Base-by-base conservation (phyloP, 1,140 invertebrate species). In the Drosophila trapezifrons region DNA sequence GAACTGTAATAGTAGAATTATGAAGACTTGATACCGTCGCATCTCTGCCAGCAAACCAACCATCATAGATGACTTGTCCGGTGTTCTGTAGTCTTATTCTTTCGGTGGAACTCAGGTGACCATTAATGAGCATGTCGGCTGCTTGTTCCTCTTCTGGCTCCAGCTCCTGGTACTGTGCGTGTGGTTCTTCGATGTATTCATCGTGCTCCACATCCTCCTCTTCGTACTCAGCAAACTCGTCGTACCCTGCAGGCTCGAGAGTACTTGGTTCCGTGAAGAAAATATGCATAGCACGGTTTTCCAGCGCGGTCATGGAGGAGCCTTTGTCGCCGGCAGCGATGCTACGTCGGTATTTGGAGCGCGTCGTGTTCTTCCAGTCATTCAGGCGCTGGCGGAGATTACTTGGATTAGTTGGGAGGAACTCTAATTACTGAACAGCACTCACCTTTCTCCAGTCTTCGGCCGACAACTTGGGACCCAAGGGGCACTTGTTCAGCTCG, bases 371-470 rank as follows among this genome's bases (percentile, higher is more conserved):
- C 51, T 90, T 92, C 91, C 91, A 92, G 56, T 92, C 91, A 35
- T 91, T 91, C 2, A 92, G 60, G 6, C 90, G 87, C 90, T 91
- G 49, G 12, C 27, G 29, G 9, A 40, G 56, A 25, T n/a, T 29
- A 27, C 4, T 13, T 9, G 27, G 10, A 18, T 47, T 17, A 46
- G n/a, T 17, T 18, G 15, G 15, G 12, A 8, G 4, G 0, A 17
- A 13, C 2, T 9, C 0, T 1, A 13, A 37, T 0, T 15, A 10
- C 12, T 10, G 32, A 12, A 10, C 6, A 29, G 10, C 17, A 60
- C 62, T 74, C 49, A 92, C 91, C 78, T 92, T 92, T 13, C 87
- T 78, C 91, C 91, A 92, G 22, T 92, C 91, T 25, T 92, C 91
- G 4, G 91, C 69, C n/a, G 90, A 83, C 38, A 92, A 54, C 8